Evolutionary conservation across 2,113 vertebrate genomes (phyloP).

Genomic region (Ctenodactylus gundi): DNA sequence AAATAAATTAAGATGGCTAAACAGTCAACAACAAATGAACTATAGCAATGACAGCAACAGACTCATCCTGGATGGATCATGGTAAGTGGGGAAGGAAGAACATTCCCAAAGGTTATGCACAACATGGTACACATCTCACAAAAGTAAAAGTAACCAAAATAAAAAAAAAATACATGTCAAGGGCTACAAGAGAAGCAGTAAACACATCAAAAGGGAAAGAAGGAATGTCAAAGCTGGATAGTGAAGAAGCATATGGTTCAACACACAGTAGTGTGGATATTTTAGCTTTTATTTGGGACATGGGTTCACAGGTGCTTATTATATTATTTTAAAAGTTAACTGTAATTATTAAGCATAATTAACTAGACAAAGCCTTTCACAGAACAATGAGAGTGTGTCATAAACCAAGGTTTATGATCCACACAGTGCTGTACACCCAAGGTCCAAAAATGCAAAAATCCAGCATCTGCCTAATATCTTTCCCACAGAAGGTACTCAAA

Average conservation of each 20-base stretch:
- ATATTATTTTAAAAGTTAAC: constrained; percentile 38
- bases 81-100: background rate
- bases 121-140: background rate
- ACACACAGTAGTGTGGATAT: background rate
- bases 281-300: background rate
- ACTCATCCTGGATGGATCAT: background rate
- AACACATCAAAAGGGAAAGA: background rate
- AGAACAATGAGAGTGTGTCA: background rate
- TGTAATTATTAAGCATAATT: constrained; percentile 9
- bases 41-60: background rate
- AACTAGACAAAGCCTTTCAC: background rate
- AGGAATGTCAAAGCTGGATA: background rate
- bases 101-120: background rate
- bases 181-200: background rate
- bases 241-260: background rate
- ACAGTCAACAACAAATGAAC: background rate
- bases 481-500: background rate
- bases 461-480: background rate
- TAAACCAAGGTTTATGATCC: background rate
- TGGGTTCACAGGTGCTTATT: background rate
- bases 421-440: background rate
- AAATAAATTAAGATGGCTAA: constrained; percentile 27
- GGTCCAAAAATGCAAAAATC: background rate
- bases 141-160: constrained; percentile 15
- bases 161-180: background rate